Evolutionary conservation across 2,888 invertebrate genomes (phyloP).

Genomic region (Athripsodes cinereus): DNA sequence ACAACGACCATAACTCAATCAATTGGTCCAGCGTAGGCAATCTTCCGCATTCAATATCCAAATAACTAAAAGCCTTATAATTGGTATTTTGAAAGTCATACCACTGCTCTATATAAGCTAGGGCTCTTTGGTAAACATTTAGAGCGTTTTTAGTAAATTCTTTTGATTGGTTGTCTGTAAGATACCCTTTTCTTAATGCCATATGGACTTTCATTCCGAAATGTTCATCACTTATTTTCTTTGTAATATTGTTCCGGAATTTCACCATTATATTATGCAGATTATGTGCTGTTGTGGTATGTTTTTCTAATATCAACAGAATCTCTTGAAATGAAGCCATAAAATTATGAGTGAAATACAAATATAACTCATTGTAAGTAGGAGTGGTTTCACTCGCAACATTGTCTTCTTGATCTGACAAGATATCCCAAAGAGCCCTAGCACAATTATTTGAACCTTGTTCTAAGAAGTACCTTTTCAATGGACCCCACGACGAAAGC

Average conservation of each 20-base stretch:
- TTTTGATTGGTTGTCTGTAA: not conserved
- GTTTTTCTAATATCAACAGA: not conserved
- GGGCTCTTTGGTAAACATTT: slow-evolving; percentile 4
- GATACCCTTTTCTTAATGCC: slow-evolving; percentile 2
- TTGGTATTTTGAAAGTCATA: slow-evolving; percentile 1
- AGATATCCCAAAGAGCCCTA: slow-evolving; percentile 2
- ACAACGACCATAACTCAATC: slow-evolving; percentile 1
- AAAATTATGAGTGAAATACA: slow-evolving; percentile 5
- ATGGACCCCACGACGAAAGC: not conserved
- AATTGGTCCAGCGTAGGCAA: slow-evolving; percentile 2
- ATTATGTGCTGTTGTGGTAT: slow-evolving; percentile 4
- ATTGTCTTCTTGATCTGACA: slow-evolving; percentile 1
- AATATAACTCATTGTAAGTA: slow-evolving; percentile 3
- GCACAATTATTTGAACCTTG: not conserved
- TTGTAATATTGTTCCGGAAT: slow-evolving; percentile 2
- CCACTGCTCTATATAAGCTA: slow-evolving; percentile 4
- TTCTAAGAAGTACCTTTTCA: slow-evolving; percentile 1
- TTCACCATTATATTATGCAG: slow-evolving; percentile 2
- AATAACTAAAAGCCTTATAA: not conserved
- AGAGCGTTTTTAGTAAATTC: slow-evolving; percentile 4
- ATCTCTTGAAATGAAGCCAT: slow-evolving; percentile 1
- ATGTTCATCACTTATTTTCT: slow-evolving; percentile 2
- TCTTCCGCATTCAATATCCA: slow-evolving; percentile 1
- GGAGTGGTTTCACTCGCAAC: not conserved
- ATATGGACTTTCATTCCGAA: slow-evolving; percentile 4